phyloP scores from a whole-genome alignment of 2,113 vertebrate genomes.

The Ammodytes dubius region DNA sequence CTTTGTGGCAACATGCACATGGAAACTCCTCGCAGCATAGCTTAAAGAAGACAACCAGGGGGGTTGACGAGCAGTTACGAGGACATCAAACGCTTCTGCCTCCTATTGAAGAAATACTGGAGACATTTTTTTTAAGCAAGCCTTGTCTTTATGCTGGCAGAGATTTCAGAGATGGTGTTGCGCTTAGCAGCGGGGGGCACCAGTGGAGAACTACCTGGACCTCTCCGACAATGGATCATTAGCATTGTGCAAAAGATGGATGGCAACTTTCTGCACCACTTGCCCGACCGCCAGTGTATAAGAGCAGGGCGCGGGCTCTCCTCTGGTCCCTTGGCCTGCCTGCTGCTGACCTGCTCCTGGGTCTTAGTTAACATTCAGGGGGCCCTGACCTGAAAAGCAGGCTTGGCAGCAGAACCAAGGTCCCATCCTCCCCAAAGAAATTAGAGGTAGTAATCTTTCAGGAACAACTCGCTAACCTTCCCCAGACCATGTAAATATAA shows the following conservation, averaged over 20 bases:
- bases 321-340: slow-evolving; percentile 80
- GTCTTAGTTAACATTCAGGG: slow-evolving; percentile 88
- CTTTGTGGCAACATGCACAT: slow-evolving; percentile 35
- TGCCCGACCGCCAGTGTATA: slow-evolving; percentile 71
- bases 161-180: slow-evolving; percentile 55
- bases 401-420: slow-evolving; percentile 83
- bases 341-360: slow-evolving; percentile 84
- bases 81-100: slow-evolving; percentile 76
- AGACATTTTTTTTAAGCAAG: slow-evolving; percentile 53
- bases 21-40: slow-evolving; percentile 62
- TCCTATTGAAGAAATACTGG: slow-evolving; percentile 62
- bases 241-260: slow-evolving; percentile 85
- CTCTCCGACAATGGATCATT: slow-evolving; percentile 83
- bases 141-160: slow-evolving; percentile 62
- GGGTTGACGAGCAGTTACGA: slow-evolving; percentile 66
- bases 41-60: slow-evolving; percentile 72
- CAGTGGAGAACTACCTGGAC: slow-evolving; percentile 73
- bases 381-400: slow-evolving; percentile 82
- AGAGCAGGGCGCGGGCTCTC: slow-evolving; percentile 67
- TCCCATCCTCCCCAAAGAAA: slow-evolving; percentile 88
- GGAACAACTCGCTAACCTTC: slow-evolving; percentile 83
- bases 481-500: slow-evolving; percentile 84
- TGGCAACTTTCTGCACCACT: slow-evolving; percentile 84
- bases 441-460: slow-evolving; percentile 88
- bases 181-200: slow-evolving; percentile 67